Evolutionary conservation across 2,113 vertebrate genomes (phyloP), one percentile per base, ranked within the genome.

Genomic region (Callopanchax toddi): DNA sequence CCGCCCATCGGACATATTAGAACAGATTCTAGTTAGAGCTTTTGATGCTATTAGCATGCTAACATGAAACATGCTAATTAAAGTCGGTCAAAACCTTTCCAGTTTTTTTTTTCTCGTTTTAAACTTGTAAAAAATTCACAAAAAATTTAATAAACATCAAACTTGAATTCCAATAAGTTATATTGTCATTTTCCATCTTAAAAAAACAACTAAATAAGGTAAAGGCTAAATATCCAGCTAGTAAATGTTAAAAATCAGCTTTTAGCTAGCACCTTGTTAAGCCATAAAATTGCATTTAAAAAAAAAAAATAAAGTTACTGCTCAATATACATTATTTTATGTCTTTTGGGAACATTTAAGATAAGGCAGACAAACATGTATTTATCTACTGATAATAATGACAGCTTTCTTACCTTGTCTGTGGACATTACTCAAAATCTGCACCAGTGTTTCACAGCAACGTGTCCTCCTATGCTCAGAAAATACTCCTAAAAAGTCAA

Each of bases 321-420:
- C 36, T 13, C 12, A 11, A 0, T 1, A 26, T 1, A 43, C n/a
- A 11, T 32, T 6, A 6, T 20, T 52, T 8, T 11, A 3, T 58
- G 3, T 32, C 22, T 55, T 25, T 5, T 11, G 12, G 36, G 9
- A 12, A 2, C n/a, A n/a, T 37, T 37, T 37, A 13, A 37, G 12
- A 37, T 13, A 37, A 11, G 3, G 11, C 12, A 37, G 36, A 32
- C 29, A 32, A 5, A 32, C 29, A 32, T 8, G 29, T 32, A 32
- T 1, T 32, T 32, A 3, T 32, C 29, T 32, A 32, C 29, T 32
- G 29, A 32, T n/a, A n/a, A n/a, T n/a, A n/a, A n/a, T n/a, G n/a
- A 32, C 36, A 2, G 4, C 37, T 60, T 29, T 34, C 71, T 74
- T 61, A 63, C 77, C 66, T 76, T 55, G 15, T 68, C 55, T 9